Base-by-base conservation (phyloP, 2,797 vertebrate genomes). In the Molossus molossus region DNA sequence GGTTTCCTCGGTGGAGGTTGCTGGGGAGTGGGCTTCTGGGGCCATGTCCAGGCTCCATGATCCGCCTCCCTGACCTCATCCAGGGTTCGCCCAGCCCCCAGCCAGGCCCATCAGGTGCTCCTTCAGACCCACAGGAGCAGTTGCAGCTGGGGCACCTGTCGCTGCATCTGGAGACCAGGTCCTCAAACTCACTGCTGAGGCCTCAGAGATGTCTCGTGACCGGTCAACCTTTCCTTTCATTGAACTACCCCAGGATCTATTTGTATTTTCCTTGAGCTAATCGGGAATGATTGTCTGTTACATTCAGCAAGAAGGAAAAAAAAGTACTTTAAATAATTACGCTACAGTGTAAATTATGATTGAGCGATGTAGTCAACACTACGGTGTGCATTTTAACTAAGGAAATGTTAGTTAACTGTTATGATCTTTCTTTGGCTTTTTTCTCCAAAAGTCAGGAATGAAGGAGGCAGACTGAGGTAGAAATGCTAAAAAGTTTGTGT, bases 401-500 rank as follows among this genome's bases (percentile, higher is more conserved):
- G 57, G 45, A 82, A 72, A 82, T 33, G 82, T 45, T 62, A 58
- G 37, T 73, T 84, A 79, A 60, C 70, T 90, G 25, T 40, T 75
- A 62, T 1, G 13, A 70, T 85, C 50, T 65, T 95, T 94, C 58
- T 85, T 86, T 91, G 76, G 69, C 55, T 82, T 10, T 67, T 65
- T 33, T 40, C 37, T 88, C 40, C 60, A 58, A 60, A 87, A 82
- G 18, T 89, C 50, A 65, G 75, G 83, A 55, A 58, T 40, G 45
- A 62, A 88, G 48, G 60, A 82, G 12, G n/a, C 37, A 81, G 57
- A 37, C 45, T 58, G 73, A 69, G 11, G 70, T 70, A 64, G 79
- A 91, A 89, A 90, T 82, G 29, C 62, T 82, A 45, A 62, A 87
- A 89, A 88, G 57, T 90, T 70, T 77, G 50, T 33, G 9, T 21